These are phyloP conservation scores for Camarhynchus parvulus DNA, from an alignment of 2,113 vertebrate genomes.

Conservation along the genomic window DNA sequence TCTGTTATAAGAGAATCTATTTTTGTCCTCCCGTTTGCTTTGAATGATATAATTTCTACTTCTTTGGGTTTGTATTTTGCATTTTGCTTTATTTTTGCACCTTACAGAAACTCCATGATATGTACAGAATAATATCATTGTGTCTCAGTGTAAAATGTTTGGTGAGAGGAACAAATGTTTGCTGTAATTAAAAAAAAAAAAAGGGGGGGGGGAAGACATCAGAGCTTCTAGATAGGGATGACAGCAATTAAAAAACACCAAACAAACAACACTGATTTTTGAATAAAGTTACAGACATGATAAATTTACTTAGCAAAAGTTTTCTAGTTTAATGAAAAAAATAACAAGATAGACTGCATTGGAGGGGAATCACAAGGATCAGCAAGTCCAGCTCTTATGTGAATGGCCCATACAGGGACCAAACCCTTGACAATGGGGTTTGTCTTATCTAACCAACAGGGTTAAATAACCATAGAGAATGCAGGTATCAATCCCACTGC, in stretches of 20 bases:
- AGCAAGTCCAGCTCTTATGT: neutral
- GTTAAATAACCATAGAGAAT: neutral
- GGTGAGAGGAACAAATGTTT: neutral
- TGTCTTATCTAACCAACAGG: neutral
- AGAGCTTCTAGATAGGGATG: neutral
- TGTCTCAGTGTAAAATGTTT: neutral
- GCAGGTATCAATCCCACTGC: neutral
- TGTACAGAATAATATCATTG: neutral
- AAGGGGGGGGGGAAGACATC: rapidly evolving
- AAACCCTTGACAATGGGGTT: neutral
- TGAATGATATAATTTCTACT: neutral
- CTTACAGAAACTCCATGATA: neutral
- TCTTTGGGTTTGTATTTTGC: neutral
- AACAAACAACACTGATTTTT: neutral
- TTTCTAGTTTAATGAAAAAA: neutral
- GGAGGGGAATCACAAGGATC: neutral
- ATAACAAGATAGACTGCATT: neutral
- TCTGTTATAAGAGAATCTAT: neutral
- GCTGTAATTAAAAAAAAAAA: neutral
- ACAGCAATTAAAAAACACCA: neutral
- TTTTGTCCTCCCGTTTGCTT: neutral
- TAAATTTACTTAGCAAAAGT: neutral
- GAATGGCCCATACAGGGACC: no score
- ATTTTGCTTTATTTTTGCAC: neutral
- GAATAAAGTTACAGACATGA: neutral